Percentiles rank a stretch among this genome's conserved stretches.
phyloP scores from a whole-genome alignment of 1,140 invertebrate species.

The Pseudachorutes palmiensis region DNA sequence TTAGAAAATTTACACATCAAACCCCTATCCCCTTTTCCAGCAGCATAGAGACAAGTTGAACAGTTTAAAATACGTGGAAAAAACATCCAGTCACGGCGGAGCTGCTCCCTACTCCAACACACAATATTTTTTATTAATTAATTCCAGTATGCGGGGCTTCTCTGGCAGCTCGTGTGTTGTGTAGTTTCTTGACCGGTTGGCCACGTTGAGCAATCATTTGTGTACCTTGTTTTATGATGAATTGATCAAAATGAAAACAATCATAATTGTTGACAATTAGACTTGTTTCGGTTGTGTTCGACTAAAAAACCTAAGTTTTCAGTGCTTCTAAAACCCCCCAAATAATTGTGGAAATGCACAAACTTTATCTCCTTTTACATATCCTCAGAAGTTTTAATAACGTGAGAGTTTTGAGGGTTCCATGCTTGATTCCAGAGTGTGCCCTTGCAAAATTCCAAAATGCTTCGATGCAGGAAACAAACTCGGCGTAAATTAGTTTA shows the following conservation, averaged over 20 bases:
- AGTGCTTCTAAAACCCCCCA: not conserved
- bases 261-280: not conserved
- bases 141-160: not conserved
- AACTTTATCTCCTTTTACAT: not conserved
- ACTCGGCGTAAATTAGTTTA: not conserved
- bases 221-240: conserved; percentile 1
- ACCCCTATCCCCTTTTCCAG: too few relatives aligned
- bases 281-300: not conserved
- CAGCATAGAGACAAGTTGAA: too few relatives aligned
- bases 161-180: too few relatives aligned
- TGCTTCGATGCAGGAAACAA: not conserved
- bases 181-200: not conserved
- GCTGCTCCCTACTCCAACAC: not conserved
- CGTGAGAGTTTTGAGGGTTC: too few relatives aligned
- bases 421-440: too few relatives aligned
- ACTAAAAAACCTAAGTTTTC: not conserved
- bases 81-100: not conserved
- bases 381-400: not conserved
- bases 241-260: not conserved
- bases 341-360: not conserved
- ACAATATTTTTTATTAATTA: conserved; percentile 7
- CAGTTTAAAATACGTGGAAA: too few relatives aligned
- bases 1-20: too few relatives aligned
- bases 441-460: not conserved
- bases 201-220: not conserved